These are phyloP conservation scores for Caenorhabditis zanzibari DNA, from an alignment of 2,888 invertebrate genomes.

Conservation along the genomic window DNA sequence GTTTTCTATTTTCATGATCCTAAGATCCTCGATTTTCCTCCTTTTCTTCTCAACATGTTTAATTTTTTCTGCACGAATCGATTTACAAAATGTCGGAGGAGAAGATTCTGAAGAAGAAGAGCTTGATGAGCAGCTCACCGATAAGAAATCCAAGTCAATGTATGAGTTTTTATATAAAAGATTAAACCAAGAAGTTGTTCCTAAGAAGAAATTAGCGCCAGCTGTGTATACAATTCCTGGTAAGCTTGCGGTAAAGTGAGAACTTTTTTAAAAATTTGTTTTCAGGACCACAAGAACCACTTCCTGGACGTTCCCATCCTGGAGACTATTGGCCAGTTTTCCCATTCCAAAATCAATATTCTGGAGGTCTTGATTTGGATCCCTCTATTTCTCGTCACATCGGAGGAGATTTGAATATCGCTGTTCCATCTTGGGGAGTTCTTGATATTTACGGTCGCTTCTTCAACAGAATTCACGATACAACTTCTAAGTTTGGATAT, in stretches of 20 bases:
- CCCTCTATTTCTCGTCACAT: conserved; percentile 79
- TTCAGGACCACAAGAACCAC: conserved; percentile 77
- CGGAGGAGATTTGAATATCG: conserved; percentile 79
- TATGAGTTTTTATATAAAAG: conserved; percentile 72
- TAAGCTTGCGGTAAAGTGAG: not conserved
- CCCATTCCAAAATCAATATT: conserved; percentile 78
- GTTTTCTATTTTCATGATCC: conserved; percentile 54
- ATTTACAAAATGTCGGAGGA: conserved; percentile 60
- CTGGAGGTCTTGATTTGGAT: conserved; percentile 78
- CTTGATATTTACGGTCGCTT: conserved; percentile 77
- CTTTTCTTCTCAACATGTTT: conserved; percentile 44
- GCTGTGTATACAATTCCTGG: conserved; percentile 71
- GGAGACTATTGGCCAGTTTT: conserved; percentile 80
- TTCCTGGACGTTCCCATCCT: conserved; percentile 76
- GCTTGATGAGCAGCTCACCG: conserved; percentile 50
- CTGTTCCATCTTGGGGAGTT: conserved; percentile 79
- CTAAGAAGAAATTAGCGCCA: conserved; percentile 66
- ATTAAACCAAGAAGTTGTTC: conserved; percentile 72
- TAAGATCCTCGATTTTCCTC: conserved; percentile 40
- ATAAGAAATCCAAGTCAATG: conserved; percentile 51
- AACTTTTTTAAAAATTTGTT: not conserved
- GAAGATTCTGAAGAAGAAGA: conserved; percentile 54
- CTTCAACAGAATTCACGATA: conserved; percentile 75
- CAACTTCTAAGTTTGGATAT: conserved; percentile 77
- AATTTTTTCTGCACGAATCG: conserved; percentile 36